Evolutionary conservation across 2,888 invertebrate genomes (phyloP).

Genomic region (Drosophila hamatofila): DNA sequence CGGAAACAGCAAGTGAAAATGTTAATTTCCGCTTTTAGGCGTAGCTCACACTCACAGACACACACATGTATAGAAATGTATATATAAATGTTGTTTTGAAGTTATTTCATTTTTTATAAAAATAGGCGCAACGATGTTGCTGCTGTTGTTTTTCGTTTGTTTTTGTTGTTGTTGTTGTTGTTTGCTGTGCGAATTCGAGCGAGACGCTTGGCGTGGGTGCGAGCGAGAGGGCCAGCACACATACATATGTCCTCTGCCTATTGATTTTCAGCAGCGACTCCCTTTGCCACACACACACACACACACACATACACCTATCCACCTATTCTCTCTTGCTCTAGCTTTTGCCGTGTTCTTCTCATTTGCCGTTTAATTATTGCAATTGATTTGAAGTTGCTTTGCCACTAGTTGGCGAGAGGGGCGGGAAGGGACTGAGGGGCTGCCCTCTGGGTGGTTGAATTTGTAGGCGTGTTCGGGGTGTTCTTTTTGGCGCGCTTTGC

Average conservation of each 20-base stretch:
- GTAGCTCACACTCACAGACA: constrained; percentile 31
- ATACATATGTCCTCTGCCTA: constrained; percentile 63
- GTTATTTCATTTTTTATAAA: constrained; percentile 37
- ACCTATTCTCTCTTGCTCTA: constrained; percentile 7
- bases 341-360: constrained; percentile 8
- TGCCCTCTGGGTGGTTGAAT: neutral
- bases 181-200: constrained; percentile 34
- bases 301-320: constrained; percentile 14
- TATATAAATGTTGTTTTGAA: constrained; percentile 38
- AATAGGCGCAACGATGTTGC: constrained; percentile 57
- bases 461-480: constrained; percentile 17
- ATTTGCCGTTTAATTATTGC: constrained; percentile 57
- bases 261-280: constrained; percentile 69
- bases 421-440: neutral
- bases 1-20: constrained; percentile 80
- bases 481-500: constrained; percentile 52
- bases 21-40: constrained; percentile 78
- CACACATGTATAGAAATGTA: constrained; percentile 4
- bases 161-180: constrained; percentile 10
- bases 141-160: neutral
- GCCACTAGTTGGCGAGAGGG: neutral
- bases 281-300: constrained; percentile 33
- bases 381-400: constrained; percentile 54
- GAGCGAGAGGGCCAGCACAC: constrained; percentile 31
- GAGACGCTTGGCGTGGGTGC: constrained; percentile 18